A percentile compares a stretch with the other conserved stretches of the same genome.
phyloP scores from a whole-genome alignment of 2,797 vertebrate genomes.

The Glyptemys insculpta region DNA sequence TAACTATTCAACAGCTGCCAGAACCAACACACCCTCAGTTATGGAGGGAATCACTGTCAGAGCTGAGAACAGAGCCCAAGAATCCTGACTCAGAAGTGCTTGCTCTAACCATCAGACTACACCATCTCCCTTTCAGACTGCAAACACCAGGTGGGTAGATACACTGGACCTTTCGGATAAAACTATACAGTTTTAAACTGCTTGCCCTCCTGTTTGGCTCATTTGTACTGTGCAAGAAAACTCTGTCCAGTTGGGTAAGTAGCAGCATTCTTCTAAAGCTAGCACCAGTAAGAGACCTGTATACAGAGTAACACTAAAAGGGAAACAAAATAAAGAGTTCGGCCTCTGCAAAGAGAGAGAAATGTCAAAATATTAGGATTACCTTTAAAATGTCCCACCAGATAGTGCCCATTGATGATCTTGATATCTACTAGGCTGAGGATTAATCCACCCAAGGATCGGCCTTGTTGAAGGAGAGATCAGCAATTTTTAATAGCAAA shows the following conservation, averaged over 20 bases:
- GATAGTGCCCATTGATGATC: background rate
- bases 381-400: background rate
- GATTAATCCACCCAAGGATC: background rate
- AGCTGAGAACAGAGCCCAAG: background rate
- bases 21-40: background rate
- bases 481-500: background rate
- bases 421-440: background rate
- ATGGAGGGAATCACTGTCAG: background rate
- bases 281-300: background rate
- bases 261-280: background rate
- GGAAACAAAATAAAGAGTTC: background rate
- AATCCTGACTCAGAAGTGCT: background rate
- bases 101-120: background rate
- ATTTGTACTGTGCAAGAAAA: background rate
- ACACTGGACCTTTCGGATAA: background rate
- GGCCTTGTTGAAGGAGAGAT: background rate
- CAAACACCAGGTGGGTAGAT: background rate
- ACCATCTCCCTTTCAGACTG: background rate
- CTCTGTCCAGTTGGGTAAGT: background rate
- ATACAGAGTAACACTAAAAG: background rate
- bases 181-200: background rate
- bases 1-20: background rate
- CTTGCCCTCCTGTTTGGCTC: background rate
- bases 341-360: background rate
- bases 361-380: rapidly evolving